Conservation (phyloP, 2,888 invertebrate species). For the Liopterus haemorrhoidalis region DNA sequence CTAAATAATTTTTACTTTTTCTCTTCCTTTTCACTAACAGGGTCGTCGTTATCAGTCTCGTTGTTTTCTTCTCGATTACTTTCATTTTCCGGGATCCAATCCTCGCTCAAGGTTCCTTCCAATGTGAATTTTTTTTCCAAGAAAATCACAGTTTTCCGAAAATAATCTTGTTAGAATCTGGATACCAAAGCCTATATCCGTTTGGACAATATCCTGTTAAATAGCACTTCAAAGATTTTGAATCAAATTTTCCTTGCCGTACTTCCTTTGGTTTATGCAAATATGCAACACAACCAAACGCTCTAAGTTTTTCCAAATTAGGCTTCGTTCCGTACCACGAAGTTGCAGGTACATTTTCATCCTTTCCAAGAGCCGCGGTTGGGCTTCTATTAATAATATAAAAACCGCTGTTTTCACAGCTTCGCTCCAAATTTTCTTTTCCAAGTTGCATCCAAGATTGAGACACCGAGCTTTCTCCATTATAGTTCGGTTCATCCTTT, state of each 20-base stretch:
- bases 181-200: slow-evolving; percentile 23
- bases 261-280: slow-evolving; percentile 26
- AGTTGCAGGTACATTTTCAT: slow-evolving; percentile 24
- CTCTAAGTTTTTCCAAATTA: slow-evolving; percentile 25
- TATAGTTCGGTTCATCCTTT: slow-evolving; percentile 32
- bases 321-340: slow-evolving; percentile 25
- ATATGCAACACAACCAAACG: slow-evolving; percentile 29
- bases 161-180: background rate
- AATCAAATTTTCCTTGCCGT: slow-evolving; percentile 27
- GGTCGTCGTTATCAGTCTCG: background rate
- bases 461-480: slow-evolving; percentile 31
- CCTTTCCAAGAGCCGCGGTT: slow-evolving; percentile 34
- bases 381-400: slow-evolving; percentile 39
- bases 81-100: background rate
- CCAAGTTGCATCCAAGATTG: slow-evolving; percentile 24
- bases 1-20: background rate
- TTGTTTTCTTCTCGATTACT: background rate
- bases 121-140: slow-evolving; percentile 9
- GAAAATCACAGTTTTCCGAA: slow-evolving; percentile 3
- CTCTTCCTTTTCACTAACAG: background rate
- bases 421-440: slow-evolving; percentile 31
- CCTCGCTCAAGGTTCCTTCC: slow-evolving; percentile 3
- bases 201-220: slow-evolving; percentile 28
- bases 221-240: slow-evolving; percentile 21
- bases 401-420: slow-evolving; percentile 38